Evolutionary conservation across 2,888 invertebrate species (phyloP).

Genomic region (Cinara cedri): DNA sequence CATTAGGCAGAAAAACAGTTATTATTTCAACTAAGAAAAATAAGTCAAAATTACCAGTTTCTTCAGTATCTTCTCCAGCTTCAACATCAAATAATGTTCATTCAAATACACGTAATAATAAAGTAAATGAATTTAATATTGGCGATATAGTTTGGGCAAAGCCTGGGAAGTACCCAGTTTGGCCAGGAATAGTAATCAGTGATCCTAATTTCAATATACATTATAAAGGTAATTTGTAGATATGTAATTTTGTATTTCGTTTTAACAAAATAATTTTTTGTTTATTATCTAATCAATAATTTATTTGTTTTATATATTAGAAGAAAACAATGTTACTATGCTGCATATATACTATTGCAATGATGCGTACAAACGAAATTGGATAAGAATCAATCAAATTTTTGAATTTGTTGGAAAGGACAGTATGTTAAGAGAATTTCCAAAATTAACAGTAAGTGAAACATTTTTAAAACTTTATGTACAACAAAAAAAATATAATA

Average conservation of each 20-base stretch:
- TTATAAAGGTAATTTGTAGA: slow-evolving; percentile 18
- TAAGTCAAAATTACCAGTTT: background rate
- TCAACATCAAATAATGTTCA: background rate
- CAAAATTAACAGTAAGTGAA: slow-evolving; percentile 24
- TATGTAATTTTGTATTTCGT: too few species aligned
- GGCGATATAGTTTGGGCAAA: slow-evolving; percentile 53
- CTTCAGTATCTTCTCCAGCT: too few species aligned
- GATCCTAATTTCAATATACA: slow-evolving; percentile 13
- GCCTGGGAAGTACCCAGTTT: slow-evolving; percentile 27
- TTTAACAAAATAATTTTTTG: too few species aligned
- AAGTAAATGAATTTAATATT: background rate
- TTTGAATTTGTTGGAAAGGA: background rate
- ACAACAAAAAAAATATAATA: too few species aligned
- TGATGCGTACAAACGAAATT: slow-evolving; percentile 34
- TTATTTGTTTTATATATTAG: background rate
- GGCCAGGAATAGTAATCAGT: slow-evolving; percentile 35
- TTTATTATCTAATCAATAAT: background rate
- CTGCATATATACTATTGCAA: slow-evolving; percentile 33
- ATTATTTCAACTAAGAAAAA: background rate
- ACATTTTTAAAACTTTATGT: background rate
- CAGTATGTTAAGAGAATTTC: background rate
- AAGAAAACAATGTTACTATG: slow-evolving; percentile 12
- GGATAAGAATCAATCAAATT: slow-evolving; percentile 26
- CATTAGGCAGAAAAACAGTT: background rate
- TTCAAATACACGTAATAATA: too few species aligned